A percentile compares a stretch with the other conserved stretches of the same genome.
These are phyloP conservation scores for Protosalanx chinensis DNA, from an alignment of 2,797 vertebrate species.

Conservation along the genomic window DNA sequence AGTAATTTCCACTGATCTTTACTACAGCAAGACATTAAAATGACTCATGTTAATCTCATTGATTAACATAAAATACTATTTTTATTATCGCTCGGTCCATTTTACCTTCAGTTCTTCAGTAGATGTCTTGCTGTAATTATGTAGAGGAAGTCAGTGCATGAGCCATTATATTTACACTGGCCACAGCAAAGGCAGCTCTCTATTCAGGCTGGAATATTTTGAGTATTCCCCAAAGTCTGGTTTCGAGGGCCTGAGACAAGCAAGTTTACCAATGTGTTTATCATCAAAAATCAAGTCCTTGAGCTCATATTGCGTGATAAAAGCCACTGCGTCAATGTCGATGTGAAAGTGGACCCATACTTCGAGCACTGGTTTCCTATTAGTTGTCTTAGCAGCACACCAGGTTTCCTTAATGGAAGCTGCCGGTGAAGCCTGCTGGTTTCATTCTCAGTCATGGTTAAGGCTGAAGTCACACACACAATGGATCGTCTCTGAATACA, in stretches of 20 bases:
- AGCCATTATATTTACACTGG: conserved; percentile 49
- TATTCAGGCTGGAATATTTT: neutral
- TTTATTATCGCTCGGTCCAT: neutral
- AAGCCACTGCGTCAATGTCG: conserved; percentile 49
- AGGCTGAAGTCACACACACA: neutral
- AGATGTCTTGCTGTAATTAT: conserved; percentile 31
- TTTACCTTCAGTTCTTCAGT: conserved; percentile 17
- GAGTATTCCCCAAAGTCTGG: conserved; percentile 59
- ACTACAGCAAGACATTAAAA: neutral
- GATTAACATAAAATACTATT: neutral
- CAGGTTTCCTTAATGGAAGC: neutral
- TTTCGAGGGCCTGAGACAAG: conserved; percentile 50
- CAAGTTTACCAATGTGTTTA: conserved; percentile 55
- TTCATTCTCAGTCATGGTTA: neutral
- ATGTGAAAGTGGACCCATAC: conserved; percentile 50
- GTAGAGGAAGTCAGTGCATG: conserved; percentile 37
- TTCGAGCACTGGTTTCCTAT: conserved; percentile 48
- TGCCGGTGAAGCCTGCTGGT: neutral
- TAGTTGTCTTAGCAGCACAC: conserved; percentile 26
- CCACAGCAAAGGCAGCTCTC: conserved; percentile 47
- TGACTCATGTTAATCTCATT: neutral
- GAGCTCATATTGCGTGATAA: conserved; percentile 51
- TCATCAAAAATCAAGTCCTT: conserved; percentile 52
- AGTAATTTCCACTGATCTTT: neutral
- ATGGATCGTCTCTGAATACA: neutral